Conservation (phyloP, 2,888 invertebrate species). For the Lepidocyrtoides sp. region DNA sequence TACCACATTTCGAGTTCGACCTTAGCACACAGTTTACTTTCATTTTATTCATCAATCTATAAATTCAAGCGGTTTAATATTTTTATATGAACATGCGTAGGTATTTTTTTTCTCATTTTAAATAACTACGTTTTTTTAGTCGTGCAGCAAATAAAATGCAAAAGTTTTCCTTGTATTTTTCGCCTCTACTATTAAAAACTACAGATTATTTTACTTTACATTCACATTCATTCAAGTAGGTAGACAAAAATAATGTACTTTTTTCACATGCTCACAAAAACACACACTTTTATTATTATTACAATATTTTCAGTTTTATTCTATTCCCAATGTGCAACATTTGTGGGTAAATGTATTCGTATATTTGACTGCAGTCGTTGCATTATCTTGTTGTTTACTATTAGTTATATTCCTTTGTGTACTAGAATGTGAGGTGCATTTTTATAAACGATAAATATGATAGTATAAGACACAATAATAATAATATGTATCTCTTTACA, state of each 20-base stretch:
- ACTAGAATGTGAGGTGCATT: neutral
- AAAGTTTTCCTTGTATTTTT: conserved; percentile 26
- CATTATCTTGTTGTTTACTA: neutral
- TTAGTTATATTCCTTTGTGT: neutral
- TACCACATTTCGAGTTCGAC: conserved; percentile 18
- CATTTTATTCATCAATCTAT: conserved; percentile 4
- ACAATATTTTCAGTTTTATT: neutral
- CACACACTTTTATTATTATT: too few species aligned
- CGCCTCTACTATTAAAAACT: too few species aligned
- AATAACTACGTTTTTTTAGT: neutral
- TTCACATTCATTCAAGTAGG: too few species aligned
- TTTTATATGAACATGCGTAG: neutral
- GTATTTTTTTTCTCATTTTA: neutral
- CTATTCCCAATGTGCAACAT: conserved; percentile 1
- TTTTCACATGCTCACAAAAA: conserved; percentile 11
- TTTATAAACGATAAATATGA: neutral
- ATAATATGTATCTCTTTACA: too few species aligned
- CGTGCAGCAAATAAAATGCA: conserved; percentile 12
- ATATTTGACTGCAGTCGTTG: conserved; percentile 8
- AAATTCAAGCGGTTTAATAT: neutral
- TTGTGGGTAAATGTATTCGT: conserved; percentile 8
- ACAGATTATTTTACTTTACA: too few species aligned
- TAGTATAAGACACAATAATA: too few species aligned
- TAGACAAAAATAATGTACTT: conserved; percentile 21
- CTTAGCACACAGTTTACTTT: conserved; percentile 14